phyloP scores from a whole-genome alignment of 1,140 invertebrate genomes.

The Periplaneta americana region DNA sequence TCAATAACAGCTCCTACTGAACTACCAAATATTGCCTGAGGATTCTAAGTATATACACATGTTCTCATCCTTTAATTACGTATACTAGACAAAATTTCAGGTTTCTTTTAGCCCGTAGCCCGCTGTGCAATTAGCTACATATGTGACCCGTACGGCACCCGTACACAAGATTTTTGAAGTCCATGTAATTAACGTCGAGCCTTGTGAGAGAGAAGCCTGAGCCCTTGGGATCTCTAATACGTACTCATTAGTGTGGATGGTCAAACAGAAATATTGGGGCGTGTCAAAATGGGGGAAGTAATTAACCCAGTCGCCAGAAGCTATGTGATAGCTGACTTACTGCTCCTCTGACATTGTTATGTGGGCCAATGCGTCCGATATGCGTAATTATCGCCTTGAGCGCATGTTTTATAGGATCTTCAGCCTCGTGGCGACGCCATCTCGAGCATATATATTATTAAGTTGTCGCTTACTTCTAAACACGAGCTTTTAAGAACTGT shows the following conservation, averaged over 20 bases:
- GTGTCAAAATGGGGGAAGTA: neutral
- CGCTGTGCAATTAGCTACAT: too few species aligned
- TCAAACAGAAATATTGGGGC: neutral
- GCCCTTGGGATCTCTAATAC: neutral
- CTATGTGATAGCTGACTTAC: neutral
- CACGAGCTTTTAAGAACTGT: neutral
- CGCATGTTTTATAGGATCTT: neutral
- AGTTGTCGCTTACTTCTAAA: too few species aligned
- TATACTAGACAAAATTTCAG: too few species aligned
- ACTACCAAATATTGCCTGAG: too few species aligned
- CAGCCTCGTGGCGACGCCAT: neutral
- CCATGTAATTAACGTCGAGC: neutral
- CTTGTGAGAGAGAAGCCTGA: neutral
- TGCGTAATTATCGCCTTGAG: neutral
- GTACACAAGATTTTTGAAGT: neutral
- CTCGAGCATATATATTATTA: too few species aligned
- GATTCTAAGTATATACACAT: too few species aligned
- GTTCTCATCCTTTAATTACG: too few species aligned
- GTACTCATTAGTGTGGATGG: neutral
- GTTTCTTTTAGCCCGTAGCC: too few species aligned
- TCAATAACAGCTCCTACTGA: too few species aligned
- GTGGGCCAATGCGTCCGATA: neutral
- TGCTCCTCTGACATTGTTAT: neutral
- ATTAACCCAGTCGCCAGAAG: neutral
- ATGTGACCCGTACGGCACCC: neutral